Evolutionary conservation across 2,797 vertebrate genomes (phyloP).

Genomic region (Ctenochaetus hawaiiensis): DNA sequence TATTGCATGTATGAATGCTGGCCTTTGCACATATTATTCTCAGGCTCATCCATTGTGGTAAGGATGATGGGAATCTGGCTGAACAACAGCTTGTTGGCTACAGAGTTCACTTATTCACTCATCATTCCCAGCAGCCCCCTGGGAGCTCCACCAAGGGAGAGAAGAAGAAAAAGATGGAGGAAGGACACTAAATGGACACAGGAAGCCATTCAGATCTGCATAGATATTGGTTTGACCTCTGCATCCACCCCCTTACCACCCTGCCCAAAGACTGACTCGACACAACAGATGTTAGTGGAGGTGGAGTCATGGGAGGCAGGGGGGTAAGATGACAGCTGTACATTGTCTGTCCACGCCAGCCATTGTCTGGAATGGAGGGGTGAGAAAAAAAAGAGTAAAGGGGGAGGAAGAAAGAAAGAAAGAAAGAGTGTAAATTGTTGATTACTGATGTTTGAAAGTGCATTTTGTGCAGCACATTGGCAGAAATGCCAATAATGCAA

Average conservation of each 20-base stretch:
- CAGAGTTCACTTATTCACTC: constrained; percentile 61
- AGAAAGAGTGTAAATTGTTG: constrained; percentile 29
- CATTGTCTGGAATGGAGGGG: constrained; percentile 68
- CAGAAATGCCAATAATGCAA: constrained; percentile 54
- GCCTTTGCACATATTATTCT: constrained; percentile 10
- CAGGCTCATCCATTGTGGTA: constrained; percentile 32
- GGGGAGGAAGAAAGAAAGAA: constrained; percentile 20
- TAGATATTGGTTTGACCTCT: constrained; percentile 79
- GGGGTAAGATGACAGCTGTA: constrained; percentile 78
- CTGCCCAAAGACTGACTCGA: constrained; percentile 73
- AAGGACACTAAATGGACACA: constrained; percentile 47
- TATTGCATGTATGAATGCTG: constrained; percentile 7
- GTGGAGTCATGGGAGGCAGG: constrained; percentile 49
- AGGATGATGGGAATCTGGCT: constrained; percentile 68
- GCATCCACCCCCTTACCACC: constrained; percentile 59
- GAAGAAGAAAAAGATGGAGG: constrained; percentile 23
- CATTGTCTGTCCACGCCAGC: constrained; percentile 77
- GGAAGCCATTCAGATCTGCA: constrained; percentile 80
- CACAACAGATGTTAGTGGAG: constrained; percentile 84
- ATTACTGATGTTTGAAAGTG: constrained; percentile 52
- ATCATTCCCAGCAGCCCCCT: constrained; percentile 64
- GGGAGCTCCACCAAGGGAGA: constrained; percentile 45
- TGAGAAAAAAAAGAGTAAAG: constrained; percentile 1
- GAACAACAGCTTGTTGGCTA: constrained; percentile 67
- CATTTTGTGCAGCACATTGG: constrained; percentile 47